Evolutionary conservation across 2,113 vertebrate species (phyloP), one percentile per base, ranked within the genome.

Genomic region (Cyrtonyx montezumae): DNA sequence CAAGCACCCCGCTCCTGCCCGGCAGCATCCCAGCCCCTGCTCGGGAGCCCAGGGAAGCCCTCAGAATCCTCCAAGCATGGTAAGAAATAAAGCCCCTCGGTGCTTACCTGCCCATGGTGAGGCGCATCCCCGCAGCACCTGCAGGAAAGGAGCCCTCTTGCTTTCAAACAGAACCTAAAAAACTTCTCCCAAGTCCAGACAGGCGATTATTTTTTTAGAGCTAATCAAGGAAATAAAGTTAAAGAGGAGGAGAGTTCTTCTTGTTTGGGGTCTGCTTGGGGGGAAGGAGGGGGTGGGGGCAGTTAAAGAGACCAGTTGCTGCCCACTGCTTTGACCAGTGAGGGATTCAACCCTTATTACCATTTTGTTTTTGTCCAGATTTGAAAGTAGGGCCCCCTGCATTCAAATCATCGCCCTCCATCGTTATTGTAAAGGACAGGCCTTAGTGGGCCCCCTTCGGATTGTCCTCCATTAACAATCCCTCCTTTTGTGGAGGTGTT

Each of bases 341-440:
- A 97, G 96, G 97, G 94, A 96, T 97, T 96, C 95, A 96, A 94
- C 95, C 93, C 97, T 97, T 91, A 98, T 97, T 97, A 97, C 92
- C 97, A 98, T 98, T 98, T 97, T 96, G 97, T 78, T 97, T 97
- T 97, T 98, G 97, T 97, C 97, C 96, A 87, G 95, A 93, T 95
- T 96, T 96, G 97, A 97, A 96, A 97, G 97, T 95, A 91, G 96
- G 97, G 97, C 97, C 98, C 98, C 98, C 98, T 97, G 98, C 98
- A 98, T 99, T 98, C 98, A 98, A 98, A 98, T 98, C 98, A 98
- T 97, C 97, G 96, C 98, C 97, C 97, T 97, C 98, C 98, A 90
- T 98, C 98, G 95, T 98, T 98, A 99, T 98, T 98, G 98, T 97
- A 95, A 98, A 98, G 98, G 98, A 98, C 98, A 98, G 98, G 96